phyloP scores from a whole-genome alignment of 2,797 vertebrate species.

The Amphiprion clarkii region DNA sequence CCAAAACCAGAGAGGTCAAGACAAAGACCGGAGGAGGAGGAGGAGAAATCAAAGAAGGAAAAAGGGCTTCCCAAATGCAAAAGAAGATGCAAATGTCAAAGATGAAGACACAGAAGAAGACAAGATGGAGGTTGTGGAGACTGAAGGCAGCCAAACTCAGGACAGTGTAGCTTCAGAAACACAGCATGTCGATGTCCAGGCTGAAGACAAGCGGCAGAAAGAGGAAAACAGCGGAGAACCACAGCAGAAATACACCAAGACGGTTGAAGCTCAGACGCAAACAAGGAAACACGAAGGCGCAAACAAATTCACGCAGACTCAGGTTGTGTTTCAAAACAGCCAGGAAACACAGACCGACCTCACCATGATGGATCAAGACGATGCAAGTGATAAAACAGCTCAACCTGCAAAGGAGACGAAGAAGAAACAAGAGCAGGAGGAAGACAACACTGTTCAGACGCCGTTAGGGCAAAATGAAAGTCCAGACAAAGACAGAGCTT shows the following conservation, averaged over 20 bases:
- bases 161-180: neutral
- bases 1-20: conserved; percentile 6
- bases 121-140: conserved; percentile 17
- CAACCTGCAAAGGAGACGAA: neutral
- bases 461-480: neutral
- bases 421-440: neutral
- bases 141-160: conserved; percentile 16
- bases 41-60: conserved; percentile 33
- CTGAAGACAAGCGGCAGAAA: neutral
- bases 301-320: conserved; percentile 63
- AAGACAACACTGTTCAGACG: neutral
- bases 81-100: conserved; percentile 22
- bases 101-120: conserved; percentile 10
- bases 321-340: neutral
- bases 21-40: conserved; percentile 35
- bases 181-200: neutral
- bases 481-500: neutral
- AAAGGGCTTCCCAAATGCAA: neutral
- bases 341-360: conserved; percentile 73
- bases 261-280: conserved; percentile 65
- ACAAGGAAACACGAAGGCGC: neutral
- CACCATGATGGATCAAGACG: neutral
- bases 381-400: neutral
- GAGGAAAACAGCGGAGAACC: neutral
- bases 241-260: neutral